phyloP scores from a whole-genome alignment of 30 jellyfish, hydroid and myxozoan species.

The Pelagia noctiluca region DNA sequence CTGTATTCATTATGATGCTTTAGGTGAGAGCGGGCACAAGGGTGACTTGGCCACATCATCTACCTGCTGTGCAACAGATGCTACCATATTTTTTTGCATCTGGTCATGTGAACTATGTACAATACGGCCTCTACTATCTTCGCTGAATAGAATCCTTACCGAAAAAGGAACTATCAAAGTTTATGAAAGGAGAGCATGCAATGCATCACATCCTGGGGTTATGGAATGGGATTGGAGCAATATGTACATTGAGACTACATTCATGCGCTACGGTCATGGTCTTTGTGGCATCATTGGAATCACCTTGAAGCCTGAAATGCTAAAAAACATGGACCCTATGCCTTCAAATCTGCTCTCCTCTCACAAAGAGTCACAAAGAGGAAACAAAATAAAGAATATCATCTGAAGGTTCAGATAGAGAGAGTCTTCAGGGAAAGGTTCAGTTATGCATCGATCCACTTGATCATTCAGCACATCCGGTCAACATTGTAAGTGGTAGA shows the following conservation, averaged over 20 bases:
- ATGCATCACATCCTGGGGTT: not conserved
- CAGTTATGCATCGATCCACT: slow-evolving; percentile 50
- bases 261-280: slow-evolving; percentile 4
- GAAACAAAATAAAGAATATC: slow-evolving; percentile 18
- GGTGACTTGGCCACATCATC: too few relatives aligned
- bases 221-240: slow-evolving; percentile 7
- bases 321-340: too few relatives aligned
- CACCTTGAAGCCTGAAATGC: too few relatives aligned
- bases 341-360: too few relatives aligned
- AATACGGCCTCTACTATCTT: too few relatives aligned
- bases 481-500: slow-evolving; percentile 41
- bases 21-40: too few relatives aligned
- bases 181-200: not conserved
- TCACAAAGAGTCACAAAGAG: not conserved
- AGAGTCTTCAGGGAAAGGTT: slow-evolving; percentile 27
- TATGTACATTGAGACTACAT: slow-evolving; percentile 11
- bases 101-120: too few relatives aligned
- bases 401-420: slow-evolving; percentile 27
- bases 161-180: not conserved
- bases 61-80: too few relatives aligned
- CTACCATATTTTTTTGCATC: too few relatives aligned
- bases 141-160: too few relatives aligned
- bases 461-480: slow-evolving; percentile 33
- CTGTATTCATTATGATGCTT: too few relatives aligned
- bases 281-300: not conserved